A percentile compares a stretch with the other conserved stretches of the same genome.
phyloP scores from a whole-genome alignment of 2,113 vertebrate genomes.

The Cephalophus harveyi region DNA sequence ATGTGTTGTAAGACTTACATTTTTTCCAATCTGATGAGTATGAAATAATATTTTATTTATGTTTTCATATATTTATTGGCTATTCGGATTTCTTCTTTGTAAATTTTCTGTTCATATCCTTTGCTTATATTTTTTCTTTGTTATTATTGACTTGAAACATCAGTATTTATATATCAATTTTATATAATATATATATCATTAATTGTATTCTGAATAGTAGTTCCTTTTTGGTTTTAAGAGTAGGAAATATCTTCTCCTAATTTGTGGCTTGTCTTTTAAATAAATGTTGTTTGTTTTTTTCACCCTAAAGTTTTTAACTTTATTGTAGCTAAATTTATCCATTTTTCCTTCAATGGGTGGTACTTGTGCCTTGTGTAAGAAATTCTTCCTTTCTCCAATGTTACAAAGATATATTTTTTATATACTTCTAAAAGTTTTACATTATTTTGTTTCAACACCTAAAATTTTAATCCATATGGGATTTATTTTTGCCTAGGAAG shows the following conservation, averaged over 20 bases:
- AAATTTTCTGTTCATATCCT: not conserved
- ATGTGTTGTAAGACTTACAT: not conserved
- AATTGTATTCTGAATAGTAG: not conserved
- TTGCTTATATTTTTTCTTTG: not conserved
- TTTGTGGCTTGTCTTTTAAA: not conserved
- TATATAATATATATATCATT: not conserved
- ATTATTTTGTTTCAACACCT: not conserved
- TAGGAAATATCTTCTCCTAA: not conserved
- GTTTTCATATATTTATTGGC: not conserved
- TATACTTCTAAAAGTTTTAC: not conserved
- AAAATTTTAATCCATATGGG: not conserved
- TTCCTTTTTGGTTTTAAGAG: not conserved
- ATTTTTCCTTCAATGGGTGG: not conserved
- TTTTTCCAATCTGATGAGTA: slow-evolving; percentile 8
- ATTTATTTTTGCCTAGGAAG: not conserved
- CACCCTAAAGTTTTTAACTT: not conserved
- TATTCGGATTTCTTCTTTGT: not conserved
- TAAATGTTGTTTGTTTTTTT: not conserved
- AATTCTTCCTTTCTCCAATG: not conserved
- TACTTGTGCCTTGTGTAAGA: not conserved
- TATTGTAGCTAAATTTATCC: not conserved
- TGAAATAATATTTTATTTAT: slow-evolving; percentile 45
- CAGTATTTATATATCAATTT: not conserved
- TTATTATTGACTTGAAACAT: not conserved
- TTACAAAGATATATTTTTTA: not conserved